phyloP scores from a whole-genome alignment of 2,888 invertebrate species.

The Yponomeuta sedellus region DNA sequence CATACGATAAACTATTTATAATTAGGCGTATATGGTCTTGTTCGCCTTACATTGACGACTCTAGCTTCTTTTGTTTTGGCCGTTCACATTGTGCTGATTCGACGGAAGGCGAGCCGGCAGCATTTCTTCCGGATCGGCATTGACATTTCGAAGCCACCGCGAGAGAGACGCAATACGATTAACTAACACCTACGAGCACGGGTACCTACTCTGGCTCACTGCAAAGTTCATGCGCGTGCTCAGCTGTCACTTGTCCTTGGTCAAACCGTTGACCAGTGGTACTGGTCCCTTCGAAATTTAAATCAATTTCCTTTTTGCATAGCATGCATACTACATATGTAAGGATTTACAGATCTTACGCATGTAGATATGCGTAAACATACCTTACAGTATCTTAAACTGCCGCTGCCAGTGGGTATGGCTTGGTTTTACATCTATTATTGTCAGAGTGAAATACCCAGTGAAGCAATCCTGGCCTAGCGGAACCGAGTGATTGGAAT shows the following conservation, averaged over 20 bases:
- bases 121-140: slow-evolving; percentile 64
- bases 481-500: too few relatives aligned
- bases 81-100: slow-evolving; percentile 1
- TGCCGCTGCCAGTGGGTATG: too few relatives aligned
- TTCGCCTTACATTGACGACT: neutral
- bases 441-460: too few relatives aligned
- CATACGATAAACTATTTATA: slow-evolving; percentile 28
- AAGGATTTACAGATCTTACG: too few relatives aligned
- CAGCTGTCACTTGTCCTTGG: slow-evolving; percentile 51
- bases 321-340: neutral
- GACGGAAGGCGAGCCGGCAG: slow-evolving; percentile 33
- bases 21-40: slow-evolving; percentile 6
- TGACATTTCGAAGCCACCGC: slow-evolving; percentile 56
- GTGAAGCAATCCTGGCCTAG: too few relatives aligned
- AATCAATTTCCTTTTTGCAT: neutral
- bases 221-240: slow-evolving; percentile 39
- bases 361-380: too few relatives aligned
- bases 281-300: slow-evolving; percentile 46
- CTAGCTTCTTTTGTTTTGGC: neutral
- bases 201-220: slow-evolving; percentile 20
- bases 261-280: slow-evolving; percentile 27
- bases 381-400: too few relatives aligned
- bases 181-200: slow-evolving; percentile 3
- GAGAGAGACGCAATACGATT: slow-evolving; percentile 28
- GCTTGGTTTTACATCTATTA: too few relatives aligned